Percentiles rank a stretch among this genome's conserved stretches.
These are phyloP conservation scores for Euleptes europaea DNA, from an alignment of 2,113 vertebrate genomes.

Conservation along the genomic window DNA sequence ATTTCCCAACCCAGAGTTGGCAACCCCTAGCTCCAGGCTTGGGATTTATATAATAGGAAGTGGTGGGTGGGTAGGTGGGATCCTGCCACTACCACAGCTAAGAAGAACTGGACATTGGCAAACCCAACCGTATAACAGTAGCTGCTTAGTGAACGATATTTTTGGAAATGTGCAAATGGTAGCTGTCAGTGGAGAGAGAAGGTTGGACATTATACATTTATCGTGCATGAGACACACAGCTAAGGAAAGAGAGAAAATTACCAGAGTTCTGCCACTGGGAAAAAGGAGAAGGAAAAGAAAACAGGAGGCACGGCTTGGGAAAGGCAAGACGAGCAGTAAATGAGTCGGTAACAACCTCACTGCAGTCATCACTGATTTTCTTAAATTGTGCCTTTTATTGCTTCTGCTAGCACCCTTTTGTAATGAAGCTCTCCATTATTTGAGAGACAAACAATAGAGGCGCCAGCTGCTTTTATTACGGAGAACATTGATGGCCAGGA, in stretches of 20 bases:
- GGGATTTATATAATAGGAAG: no score
- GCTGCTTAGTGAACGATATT: background rate
- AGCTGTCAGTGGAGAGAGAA: background rate
- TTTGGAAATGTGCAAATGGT: background rate
- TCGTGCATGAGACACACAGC: background rate
- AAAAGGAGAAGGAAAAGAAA: background rate
- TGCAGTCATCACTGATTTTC: constrained; percentile 37
- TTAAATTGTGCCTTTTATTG: constrained; percentile 49
- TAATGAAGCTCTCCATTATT: constrained; percentile 47
- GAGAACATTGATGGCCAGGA: constrained; percentile 49
- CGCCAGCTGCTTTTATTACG: constrained; percentile 46
- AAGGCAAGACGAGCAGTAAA: background rate
- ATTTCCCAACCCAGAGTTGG: no score
- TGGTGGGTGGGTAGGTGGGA: no score
- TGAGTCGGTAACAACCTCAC: constrained; percentile 39
- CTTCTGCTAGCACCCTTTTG: constrained; percentile 28
- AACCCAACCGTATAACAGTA: background rate
- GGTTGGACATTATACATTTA: background rate
- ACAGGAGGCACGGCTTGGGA: background rate
- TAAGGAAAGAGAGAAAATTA: background rate
- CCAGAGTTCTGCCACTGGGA: no score
- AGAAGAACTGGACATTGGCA: background rate
- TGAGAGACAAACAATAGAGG: constrained; percentile 37
- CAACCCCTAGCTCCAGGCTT: no score
- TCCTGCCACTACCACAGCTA: no score